Evolutionary conservation across 2,797 vertebrate species (phyloP).

Genomic region (Aldrovandia affinis): DNA sequence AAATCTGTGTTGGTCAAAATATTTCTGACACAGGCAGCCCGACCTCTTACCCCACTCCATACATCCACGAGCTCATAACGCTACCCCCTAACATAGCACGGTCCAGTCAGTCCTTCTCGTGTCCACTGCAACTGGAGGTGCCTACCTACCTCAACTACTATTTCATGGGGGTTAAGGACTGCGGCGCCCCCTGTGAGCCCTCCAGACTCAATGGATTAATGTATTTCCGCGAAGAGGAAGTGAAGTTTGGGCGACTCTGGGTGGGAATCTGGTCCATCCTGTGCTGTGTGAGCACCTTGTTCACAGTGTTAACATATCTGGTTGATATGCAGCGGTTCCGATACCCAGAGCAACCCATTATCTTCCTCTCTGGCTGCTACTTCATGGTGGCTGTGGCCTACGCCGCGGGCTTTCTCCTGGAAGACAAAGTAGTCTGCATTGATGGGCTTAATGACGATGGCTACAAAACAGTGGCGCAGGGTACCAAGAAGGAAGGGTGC

Average conservation of each 20-base stretch:
- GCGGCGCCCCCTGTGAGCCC: constrained; percentile 86
- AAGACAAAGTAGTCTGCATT: constrained; percentile 84
- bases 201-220: constrained; percentile 81
- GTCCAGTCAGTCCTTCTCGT: constrained; percentile 76
- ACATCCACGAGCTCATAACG: constrained; percentile 65
- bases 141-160: constrained; percentile 86
- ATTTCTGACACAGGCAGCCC: constrained; percentile 70
- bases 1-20: constrained; percentile 90
- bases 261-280: constrained; percentile 86
- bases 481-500: constrained; percentile 88
- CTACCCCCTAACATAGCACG: constrained; percentile 48
- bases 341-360: constrained; percentile 90
- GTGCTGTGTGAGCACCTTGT: constrained; percentile 86
- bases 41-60: constrained; percentile 69
- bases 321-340: constrained; percentile 86
- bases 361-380: constrained; percentile 92
- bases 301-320: constrained; percentile 88
- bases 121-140: constrained; percentile 85
- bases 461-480: constrained; percentile 88
- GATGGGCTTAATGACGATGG: constrained; percentile 82
- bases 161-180: constrained; percentile 85
- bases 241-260: constrained; percentile 84
- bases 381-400: constrained; percentile 91
- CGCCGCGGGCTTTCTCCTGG: constrained; percentile 81
- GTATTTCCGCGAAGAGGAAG: constrained; percentile 87